Base-by-base conservation (phyloP, 1,140 invertebrate species). In the Coptotermes formosanus region DNA sequence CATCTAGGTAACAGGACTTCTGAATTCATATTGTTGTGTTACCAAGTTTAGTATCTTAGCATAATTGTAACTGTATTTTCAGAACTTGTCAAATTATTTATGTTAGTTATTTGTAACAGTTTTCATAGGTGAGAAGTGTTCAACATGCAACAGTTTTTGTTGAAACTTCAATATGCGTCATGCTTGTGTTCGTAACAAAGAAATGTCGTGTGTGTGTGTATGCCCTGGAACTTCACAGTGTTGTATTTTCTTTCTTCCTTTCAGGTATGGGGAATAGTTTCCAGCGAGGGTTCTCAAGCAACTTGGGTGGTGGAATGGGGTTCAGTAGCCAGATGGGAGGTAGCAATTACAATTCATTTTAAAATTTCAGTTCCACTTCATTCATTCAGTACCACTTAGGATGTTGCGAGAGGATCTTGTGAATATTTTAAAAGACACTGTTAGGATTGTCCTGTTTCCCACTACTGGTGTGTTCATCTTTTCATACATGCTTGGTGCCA, bases 201-300 rank as follows among this genome's bases (percentile, higher is more conserved):
- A 55, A 55, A 55, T 16, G n/a, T n/a, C n/a, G n/a, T n/a, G 19
- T 48, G 19, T 21, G 16, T 55, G 52, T 55, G 19, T 55, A 16
- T 55, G 52, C 19, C 19, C 52, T 19, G 52, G 21, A 19, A 21
- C 52, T 55, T 55, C 52, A 55, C 19, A 16, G 52, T 55, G 52
- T 55, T 21, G 14, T 19, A 19, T 16, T 55, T 55, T 55, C 52
- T 55, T 4, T 55, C 52, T 55, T 55, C 14, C 52, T 87, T 87
- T 30, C 82, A 92, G 91, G 91, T 52, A 87, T 92, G 84, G 90
- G 91, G 23, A 92, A 90, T 64, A 92, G 91, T 87, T 92, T 92
- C 87, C 90, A 91, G 88, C 89, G 91, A 44, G 90, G 91, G 87
- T 92, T 90, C 69, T 91, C 91, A 38, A 90, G 90, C 4, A 91